Evolutionary conservation across 2,888 invertebrate species (phyloP), one percentile per base, ranked within the genome.

Genomic region (Acrobasis suavella): DNA sequence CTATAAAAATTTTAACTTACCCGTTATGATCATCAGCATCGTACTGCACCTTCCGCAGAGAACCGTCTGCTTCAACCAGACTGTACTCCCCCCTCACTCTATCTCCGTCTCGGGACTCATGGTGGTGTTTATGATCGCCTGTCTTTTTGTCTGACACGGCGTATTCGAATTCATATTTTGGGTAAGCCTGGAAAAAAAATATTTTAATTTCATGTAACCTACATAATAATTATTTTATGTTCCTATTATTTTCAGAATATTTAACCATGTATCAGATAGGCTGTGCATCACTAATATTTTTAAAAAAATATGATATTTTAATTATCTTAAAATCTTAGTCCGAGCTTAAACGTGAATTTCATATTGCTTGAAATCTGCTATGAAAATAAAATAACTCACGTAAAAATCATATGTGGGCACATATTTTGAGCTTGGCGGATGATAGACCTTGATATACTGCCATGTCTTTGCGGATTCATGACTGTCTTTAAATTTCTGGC

Each of bases 131-230:
- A 67, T 93, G 91, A 71, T 94, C 94, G 9, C 93, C 93, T 0
- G 94, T 94, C 67, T 92, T 92, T 63, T 90, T 90, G 64, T 94
- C 94, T 6, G 93, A 91, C 60, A 94, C 94, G 39, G 93, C 91
- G 67, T 94, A 94, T 73, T 93, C 93, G 74, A 93, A 94, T 75
- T 93, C 92, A 74, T 94, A 94, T 83, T 93, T 93, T 32, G 94
- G 94, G 72, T 94, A 93, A 0, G 92, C 75, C 87, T 92, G 72
- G 6, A 66, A 71, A 32, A 32, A 6, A 32, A 8, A 32, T 6
- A 32, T 32, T 42, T 42, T 42, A 12, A 42, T 42, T 42, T 42
- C 42, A 32, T 32, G 32, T 32, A 32, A 32, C 32, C 32, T 32
- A 32, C 32, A 32, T 32, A 22, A 22, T 22, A 22, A 8, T 32